phyloP scores from a whole-genome alignment of 2,113 vertebrate species.

The Coptodon bakossiorum region DNA sequence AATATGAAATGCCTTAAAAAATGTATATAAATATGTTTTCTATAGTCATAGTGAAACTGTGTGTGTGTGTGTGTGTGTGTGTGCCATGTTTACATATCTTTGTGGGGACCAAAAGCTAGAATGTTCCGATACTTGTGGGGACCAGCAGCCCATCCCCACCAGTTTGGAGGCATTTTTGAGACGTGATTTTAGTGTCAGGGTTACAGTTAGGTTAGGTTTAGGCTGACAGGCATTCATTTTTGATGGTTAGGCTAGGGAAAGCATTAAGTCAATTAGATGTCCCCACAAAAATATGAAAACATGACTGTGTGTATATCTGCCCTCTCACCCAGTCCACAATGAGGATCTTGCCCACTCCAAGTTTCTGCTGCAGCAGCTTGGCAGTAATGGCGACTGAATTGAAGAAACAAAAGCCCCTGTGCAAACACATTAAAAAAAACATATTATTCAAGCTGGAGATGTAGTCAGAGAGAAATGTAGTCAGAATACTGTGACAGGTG shows the following conservation, averaged over 20 bases:
- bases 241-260: neutral
- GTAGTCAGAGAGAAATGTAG: neutral
- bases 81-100: too few relatives aligned
- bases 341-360: constrained; percentile 63
- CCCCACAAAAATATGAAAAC: neutral
- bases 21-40: neutral
- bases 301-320: neutral
- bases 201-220: neutral
- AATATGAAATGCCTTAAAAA: neutral
- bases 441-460: neutral
- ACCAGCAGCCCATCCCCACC: too few relatives aligned
- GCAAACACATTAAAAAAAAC: neutral
- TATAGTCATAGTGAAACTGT: neutral
- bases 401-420: constrained; percentile 67
- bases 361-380: constrained; percentile 64
- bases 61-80: neutral
- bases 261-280: neutral
- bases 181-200: neutral
- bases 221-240: neutral
- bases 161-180: neutral
- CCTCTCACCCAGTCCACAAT: constrained; percentile 62
- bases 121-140: too few relatives aligned
- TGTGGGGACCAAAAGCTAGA: too few relatives aligned
- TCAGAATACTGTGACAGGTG: neutral
- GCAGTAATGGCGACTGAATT: constrained; percentile 66